These are phyloP conservation scores for Sebastes minor DNA, from an alignment of 2,797 vertebrate genomes.

Conservation along the genomic window DNA sequence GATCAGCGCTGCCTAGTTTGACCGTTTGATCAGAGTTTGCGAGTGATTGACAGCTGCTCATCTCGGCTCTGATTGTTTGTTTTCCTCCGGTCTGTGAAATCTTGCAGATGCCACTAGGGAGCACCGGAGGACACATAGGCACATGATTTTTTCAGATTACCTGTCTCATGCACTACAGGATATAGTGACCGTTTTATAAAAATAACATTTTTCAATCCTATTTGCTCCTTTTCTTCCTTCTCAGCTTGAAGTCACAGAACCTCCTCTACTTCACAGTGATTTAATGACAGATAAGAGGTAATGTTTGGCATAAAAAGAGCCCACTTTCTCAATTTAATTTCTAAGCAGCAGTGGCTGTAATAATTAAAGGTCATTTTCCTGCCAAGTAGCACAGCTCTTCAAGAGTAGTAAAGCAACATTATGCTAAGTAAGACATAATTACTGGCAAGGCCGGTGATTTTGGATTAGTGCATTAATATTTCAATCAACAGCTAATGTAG, in stretches of 20 bases:
- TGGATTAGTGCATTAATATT: constrained; percentile 21
- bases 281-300: constrained; percentile 13
- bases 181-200: too few species aligned
- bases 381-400: constrained; percentile 40
- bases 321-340: background rate
- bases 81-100: too few species aligned
- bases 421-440: constrained; percentile 38
- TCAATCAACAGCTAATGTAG: constrained; percentile 37
- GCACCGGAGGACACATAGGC: too few species aligned
- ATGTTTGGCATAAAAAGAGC: background rate
- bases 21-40: too few species aligned
- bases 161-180: too few species aligned
- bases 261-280: background rate
- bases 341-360: constrained; percentile 16
- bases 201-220: too few species aligned
- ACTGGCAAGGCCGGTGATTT: constrained; percentile 19
- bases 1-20: too few species aligned
- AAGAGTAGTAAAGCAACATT: constrained; percentile 48
- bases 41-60: too few species aligned
- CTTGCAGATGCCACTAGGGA: too few species aligned
- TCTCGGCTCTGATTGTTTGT: too few species aligned
- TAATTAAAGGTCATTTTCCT: constrained; percentile 46
- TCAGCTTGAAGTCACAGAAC: background rate
- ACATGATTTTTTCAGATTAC: too few species aligned
- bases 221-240: too few species aligned